These are phyloP conservation scores for Cactoblastis cactorum DNA, from an alignment of 2,888 invertebrate genomes.

Conservation along the genomic window DNA sequence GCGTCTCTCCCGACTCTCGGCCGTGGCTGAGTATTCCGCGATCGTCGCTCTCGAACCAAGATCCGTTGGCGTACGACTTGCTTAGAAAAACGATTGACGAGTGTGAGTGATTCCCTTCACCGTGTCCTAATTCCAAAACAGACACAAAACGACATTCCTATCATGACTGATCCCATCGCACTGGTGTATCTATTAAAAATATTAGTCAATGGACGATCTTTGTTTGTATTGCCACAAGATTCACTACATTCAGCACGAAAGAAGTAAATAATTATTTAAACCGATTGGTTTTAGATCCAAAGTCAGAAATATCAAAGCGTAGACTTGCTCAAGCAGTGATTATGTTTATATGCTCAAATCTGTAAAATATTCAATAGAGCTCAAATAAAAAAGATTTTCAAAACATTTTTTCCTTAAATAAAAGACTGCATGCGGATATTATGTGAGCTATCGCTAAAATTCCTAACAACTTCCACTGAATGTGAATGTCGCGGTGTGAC, in stretches of 20 bases:
- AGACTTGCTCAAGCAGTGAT: slow-evolving; percentile 8
- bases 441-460: slow-evolving; percentile 30
- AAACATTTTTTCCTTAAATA: slow-evolving; percentile 32
- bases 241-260: not conserved
- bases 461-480: not conserved
- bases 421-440: slow-evolving; percentile 38
- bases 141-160: not conserved
- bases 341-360: slow-evolving; percentile 18
- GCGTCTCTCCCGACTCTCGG: not conserved
- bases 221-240: not conserved
- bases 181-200: slow-evolving; percentile 1
- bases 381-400: slow-evolving; percentile 29
- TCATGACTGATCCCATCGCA: not conserved
- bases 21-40: slow-evolving; percentile 1
- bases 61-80: not conserved
- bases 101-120: slow-evolving; percentile 1
- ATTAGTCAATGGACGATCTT: not conserved
- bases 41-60: not conserved
- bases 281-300: not conserved
- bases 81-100: not conserved
- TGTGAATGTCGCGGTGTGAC: not conserved
- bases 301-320: not conserved
- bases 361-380: slow-evolving; percentile 18
- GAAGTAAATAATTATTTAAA: not conserved
- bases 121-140: slow-evolving; percentile 2